A percentile compares a stretch with the other conserved stretches of the same genome.
These are phyloP conservation scores for Drosophila repletoides DNA, from an alignment of 1,140 invertebrate species.

Conservation along the genomic window DNA sequence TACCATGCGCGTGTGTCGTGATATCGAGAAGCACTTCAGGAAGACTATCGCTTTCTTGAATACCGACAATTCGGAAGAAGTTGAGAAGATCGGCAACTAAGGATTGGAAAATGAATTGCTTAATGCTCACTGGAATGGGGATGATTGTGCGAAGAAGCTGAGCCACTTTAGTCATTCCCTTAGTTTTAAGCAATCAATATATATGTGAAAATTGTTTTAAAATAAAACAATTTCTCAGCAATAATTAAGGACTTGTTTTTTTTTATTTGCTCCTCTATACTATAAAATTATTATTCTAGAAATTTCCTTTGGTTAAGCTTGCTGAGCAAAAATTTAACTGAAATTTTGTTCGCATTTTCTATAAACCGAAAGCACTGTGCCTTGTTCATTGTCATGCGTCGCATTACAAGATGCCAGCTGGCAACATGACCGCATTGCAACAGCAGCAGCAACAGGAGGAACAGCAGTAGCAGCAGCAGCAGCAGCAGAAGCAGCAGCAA, in stretches of 20 bases:
- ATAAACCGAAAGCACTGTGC: too few relatives aligned
- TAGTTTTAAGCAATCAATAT: conserved; percentile 5
- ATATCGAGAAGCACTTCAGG: conserved; percentile 96
- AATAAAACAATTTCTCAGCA: conserved; percentile 27
- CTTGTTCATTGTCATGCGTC: conserved; percentile 77
- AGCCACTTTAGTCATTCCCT: conserved; percentile 38
- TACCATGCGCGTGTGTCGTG: conserved; percentile 88
- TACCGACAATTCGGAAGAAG: conserved; percentile 94
- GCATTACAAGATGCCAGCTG: conserved; percentile 81
- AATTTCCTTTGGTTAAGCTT: too few relatives aligned
- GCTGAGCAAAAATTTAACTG: too few relatives aligned
- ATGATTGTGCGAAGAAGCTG: too few relatives aligned
- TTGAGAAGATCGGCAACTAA: conserved; percentile 96
- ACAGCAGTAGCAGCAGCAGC: conserved; percentile 16
- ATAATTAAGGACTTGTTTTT: too few relatives aligned
- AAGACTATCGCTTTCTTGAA: conserved; percentile 92
- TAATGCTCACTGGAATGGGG: too few relatives aligned
- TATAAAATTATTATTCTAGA: too few relatives aligned
- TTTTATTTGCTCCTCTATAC: too few relatives aligned
- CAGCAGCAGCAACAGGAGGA: conserved; percentile 19
- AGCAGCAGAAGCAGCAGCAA: conserved; percentile 42
- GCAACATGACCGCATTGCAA: conserved; percentile 48
- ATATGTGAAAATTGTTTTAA: conserved; percentile 23
- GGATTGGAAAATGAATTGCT: too few relatives aligned
- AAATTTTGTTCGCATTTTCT: too few relatives aligned